phyloP scores from a whole-genome alignment of 2,888 invertebrate species.

The Argyresthia goedartella region DNA sequence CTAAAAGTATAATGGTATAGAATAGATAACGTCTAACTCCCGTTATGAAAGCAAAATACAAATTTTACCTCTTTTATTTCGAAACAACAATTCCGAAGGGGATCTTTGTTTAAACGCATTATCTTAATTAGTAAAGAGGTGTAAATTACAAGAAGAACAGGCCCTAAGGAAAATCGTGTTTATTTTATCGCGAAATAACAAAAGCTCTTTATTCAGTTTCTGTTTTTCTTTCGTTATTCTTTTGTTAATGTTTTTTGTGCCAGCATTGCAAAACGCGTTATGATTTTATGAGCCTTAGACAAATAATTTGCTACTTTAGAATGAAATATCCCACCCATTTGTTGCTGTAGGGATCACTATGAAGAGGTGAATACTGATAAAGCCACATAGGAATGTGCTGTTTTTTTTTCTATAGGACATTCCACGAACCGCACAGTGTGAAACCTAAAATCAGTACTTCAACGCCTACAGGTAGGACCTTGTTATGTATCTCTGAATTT shows the following conservation, averaged over 20 bases:
- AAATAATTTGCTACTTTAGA: background rate
- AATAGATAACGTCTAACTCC: constrained; percentile 1
- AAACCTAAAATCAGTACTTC: too few species aligned
- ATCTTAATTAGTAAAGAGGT: constrained; percentile 38
- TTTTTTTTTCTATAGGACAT: too few species aligned
- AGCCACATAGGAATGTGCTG: too few species aligned
- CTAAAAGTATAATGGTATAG: too few species aligned
- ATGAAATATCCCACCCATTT: too few species aligned
- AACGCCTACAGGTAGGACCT: too few species aligned
- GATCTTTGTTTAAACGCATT: constrained; percentile 30
- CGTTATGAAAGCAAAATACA: constrained; percentile 17
- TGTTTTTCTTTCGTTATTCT: background rate
- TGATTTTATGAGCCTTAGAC: background rate
- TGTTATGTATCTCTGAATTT: too few species aligned
- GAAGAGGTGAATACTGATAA: too few species aligned
- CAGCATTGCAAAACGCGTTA: background rate
- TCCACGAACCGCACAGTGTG: too few species aligned
- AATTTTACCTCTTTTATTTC: constrained; percentile 28
- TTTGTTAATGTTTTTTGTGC: background rate
- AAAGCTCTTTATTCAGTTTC: background rate
- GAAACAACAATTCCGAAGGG: constrained; percentile 20
- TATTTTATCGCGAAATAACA: background rate
- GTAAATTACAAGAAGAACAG: constrained; percentile 21
- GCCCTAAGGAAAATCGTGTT: constrained; percentile 1
- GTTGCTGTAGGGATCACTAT: too few species aligned